These are phyloP conservation scores for Drosophila yakuba DNA, from an alignment of 1,140 invertebrate genomes.

Conservation along the genomic window DNA sequence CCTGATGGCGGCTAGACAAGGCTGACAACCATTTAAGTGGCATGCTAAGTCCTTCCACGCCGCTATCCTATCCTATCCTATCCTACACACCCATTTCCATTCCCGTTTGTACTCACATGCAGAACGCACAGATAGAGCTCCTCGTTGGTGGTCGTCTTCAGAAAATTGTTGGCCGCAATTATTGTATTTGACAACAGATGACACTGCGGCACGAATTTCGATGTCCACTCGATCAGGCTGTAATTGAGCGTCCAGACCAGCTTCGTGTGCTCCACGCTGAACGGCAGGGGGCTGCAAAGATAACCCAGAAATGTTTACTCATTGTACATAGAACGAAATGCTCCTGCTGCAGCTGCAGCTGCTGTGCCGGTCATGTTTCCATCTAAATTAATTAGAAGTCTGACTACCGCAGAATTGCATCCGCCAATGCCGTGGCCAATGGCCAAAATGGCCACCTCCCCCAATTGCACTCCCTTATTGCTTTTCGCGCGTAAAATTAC, in stretches of 20 bases:
- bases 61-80: neutral
- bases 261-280: constrained; percentile 73
- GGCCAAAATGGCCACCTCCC: constrained; percentile 4
- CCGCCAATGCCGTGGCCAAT: constrained; percentile 10
- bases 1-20: constrained; percentile 45
- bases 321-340: constrained; percentile 3
- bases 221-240: constrained; percentile 85
- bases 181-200: constrained; percentile 80
- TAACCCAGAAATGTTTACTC: constrained; percentile 9
- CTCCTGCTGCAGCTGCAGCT: neutral
- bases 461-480: neutral
- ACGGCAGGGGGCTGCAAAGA: constrained; percentile 64
- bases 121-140: constrained; percentile 80
- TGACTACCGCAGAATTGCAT: constrained; percentile 47
- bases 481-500: constrained; percentile 55
- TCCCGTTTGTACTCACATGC: constrained; percentile 71
- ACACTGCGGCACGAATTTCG: constrained; percentile 84
- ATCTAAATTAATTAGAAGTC: constrained; percentile 74
- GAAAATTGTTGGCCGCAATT: constrained; percentile 78
- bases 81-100: neutral
- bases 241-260: constrained; percentile 80
- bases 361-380: constrained; percentile 10
- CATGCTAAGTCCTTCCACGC: constrained; percentile 31
- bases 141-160: constrained; percentile 75
- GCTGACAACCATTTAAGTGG: constrained; percentile 51